Evolutionary conservation across 2,888 invertebrate genomes (phyloP).

Genomic region (Ectemnius lituratus): DNA sequence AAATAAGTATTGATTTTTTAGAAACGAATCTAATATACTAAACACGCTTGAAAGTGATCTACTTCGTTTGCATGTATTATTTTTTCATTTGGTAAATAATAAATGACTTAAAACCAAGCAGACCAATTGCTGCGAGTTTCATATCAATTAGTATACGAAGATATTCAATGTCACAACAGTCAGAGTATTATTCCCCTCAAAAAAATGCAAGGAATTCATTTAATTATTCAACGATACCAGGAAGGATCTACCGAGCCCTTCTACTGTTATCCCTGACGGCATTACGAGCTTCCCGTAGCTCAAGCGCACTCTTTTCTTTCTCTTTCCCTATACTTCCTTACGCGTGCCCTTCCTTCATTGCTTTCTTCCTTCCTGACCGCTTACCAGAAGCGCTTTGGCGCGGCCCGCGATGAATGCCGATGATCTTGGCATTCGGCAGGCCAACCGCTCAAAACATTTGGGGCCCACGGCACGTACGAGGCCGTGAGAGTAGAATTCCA

Average conservation of each 20-base stretch:
- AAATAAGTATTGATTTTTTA: too few species aligned
- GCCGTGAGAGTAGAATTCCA: too few species aligned
- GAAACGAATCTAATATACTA: too few species aligned
- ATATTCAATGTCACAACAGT: too few species aligned
- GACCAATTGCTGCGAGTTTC: slow-evolving; percentile 11
- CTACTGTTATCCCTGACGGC: too few species aligned
- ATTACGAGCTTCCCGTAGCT: slow-evolving; percentile 11
- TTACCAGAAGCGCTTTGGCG: slow-evolving; percentile 51
- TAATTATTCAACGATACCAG: slow-evolving; percentile 44
- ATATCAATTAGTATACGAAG: too few species aligned
- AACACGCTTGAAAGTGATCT: too few species aligned
- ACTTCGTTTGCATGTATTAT: too few species aligned
- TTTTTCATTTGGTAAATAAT: too few species aligned
- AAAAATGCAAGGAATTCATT: slow-evolving; percentile 43
- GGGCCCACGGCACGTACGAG: slow-evolving; percentile 55
- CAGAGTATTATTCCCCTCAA: slow-evolving; percentile 5
- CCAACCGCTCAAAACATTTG: slow-evolving; percentile 46
- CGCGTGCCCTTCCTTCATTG: not conserved
- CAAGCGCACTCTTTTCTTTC: slow-evolving; percentile 19
- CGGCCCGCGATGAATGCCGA: slow-evolving; percentile 57
- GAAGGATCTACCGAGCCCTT: slow-evolving; percentile 8
- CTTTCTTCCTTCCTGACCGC: slow-evolving; percentile 24
- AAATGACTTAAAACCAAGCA: slow-evolving; percentile 14
- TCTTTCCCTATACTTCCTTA: slow-evolving; percentile 9
- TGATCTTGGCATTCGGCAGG: slow-evolving; percentile 47